Evolutionary conservation across 2,888 invertebrate species (phyloP).

Genomic region (Drosophila infuscata): DNA sequence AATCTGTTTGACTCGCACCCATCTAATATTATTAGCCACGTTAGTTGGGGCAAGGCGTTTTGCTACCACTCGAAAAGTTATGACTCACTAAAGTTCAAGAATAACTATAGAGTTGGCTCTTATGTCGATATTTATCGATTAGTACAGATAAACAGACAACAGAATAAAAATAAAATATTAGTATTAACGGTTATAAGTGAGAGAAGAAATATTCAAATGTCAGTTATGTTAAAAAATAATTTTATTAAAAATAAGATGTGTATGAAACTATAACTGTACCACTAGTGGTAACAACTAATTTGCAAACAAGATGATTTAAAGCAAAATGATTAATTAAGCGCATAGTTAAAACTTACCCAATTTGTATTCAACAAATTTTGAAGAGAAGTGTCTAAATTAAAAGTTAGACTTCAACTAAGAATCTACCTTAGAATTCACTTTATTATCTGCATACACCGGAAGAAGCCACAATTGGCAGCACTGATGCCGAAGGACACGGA

Average conservation of each 20-base stretch:
- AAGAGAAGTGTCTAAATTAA: no score
- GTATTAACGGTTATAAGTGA: not conserved
- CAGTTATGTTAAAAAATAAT: not conserved
- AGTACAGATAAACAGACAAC: not conserved
- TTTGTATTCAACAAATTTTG: not conserved
- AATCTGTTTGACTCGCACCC: not conserved
- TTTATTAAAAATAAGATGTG: not conserved
- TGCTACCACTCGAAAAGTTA: conserved; percentile 8
- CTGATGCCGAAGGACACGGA: conserved; percentile 45
- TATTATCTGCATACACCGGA: not conserved
- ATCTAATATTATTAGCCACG: conserved; percentile 42
- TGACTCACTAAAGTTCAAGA: conserved; percentile 1
- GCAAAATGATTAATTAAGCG: not conserved
- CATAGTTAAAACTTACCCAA: no score
- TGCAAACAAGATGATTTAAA: not conserved
- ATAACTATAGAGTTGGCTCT: not conserved
- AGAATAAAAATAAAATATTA: not conserved
- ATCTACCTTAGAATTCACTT: not conserved
- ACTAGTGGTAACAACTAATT: not conserved
- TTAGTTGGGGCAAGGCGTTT: not conserved
- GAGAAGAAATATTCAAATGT: not conserved
- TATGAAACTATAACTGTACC: no score
- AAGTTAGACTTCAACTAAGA: not conserved
- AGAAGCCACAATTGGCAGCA: conserved; percentile 36
- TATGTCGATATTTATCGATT: not conserved